Percentiles rank a stretch among this genome's conserved stretches.
Evolutionary conservation across 2,797 vertebrate species (phyloP).

Genomic region (Strix occidentalis): DNA sequence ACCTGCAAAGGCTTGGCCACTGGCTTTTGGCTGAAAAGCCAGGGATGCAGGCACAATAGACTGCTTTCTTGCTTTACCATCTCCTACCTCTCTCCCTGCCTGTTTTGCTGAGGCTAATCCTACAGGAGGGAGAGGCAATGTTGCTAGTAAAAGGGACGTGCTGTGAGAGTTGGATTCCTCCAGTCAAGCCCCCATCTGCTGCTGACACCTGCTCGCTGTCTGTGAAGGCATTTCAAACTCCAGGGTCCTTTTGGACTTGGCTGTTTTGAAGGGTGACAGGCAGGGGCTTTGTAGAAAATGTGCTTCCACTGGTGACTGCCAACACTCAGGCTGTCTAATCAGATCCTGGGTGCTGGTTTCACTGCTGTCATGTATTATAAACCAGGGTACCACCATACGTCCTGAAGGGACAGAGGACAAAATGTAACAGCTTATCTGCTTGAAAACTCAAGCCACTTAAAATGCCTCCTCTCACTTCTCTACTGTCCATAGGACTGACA

Average conservation of each 20-base stretch:
- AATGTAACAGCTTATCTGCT: not conserved
- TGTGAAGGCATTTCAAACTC: not conserved
- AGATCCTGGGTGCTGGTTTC: not conserved
- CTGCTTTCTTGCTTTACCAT: not conserved
- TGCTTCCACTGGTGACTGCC: not conserved
- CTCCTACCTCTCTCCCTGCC: not conserved
- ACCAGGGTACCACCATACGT: rapidly evolving
- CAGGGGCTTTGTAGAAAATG: not conserved
- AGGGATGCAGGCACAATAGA: not conserved
- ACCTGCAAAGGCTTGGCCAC: not conserved
- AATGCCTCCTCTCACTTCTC: not conserved
- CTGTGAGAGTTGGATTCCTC: not conserved
- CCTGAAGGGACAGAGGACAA: not conserved
- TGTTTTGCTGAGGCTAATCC: not conserved
- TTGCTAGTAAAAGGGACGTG: not conserved
- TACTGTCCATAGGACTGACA: not conserved
- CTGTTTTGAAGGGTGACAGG: not conserved
- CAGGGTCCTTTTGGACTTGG: not conserved
- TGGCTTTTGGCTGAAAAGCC: not conserved
- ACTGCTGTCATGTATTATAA: not conserved
- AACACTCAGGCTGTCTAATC: not conserved
- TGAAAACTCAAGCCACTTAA: not conserved
- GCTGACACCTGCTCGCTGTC: not conserved
- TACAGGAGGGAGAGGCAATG: not conserved
- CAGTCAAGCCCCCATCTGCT: slow-evolving; percentile 10